phyloP scores from a whole-genome alignment of 2,888 invertebrate genomes.

The Epiblema foenella region DNA sequence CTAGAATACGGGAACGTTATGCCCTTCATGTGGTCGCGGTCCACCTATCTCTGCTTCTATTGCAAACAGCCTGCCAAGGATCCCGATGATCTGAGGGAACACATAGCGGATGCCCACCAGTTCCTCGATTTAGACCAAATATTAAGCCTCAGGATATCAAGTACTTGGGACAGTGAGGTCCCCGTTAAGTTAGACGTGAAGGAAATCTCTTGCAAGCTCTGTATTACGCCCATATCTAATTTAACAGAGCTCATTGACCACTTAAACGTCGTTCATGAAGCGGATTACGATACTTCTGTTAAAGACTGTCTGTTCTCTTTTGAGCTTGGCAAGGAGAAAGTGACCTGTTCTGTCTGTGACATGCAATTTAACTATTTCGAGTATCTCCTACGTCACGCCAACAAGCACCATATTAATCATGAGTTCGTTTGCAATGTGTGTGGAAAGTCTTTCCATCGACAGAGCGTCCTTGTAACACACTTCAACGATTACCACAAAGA shows the following conservation, averaged over 20 bases:
- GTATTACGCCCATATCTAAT: slow-evolving; percentile 20
- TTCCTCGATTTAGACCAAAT: slow-evolving; percentile 36
- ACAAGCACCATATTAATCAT: slow-evolving; percentile 35
- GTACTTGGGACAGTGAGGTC: slow-evolving; percentile 37
- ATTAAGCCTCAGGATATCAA: slow-evolving; percentile 31
- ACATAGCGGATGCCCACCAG: slow-evolving; percentile 31
- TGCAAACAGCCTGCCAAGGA: slow-evolving; percentile 32
- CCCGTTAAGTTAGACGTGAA: slow-evolving; percentile 44
- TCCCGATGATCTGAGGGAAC: slow-evolving; percentile 34
- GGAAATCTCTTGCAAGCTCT: slow-evolving; percentile 41
- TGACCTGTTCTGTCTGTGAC: slow-evolving; percentile 34
- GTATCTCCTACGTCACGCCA: slow-evolving; percentile 40
- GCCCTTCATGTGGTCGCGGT: slow-evolving; percentile 44
- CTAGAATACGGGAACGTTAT: slow-evolving; percentile 44
- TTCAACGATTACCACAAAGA: slow-evolving; percentile 38
- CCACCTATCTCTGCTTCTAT: slow-evolving; percentile 43
- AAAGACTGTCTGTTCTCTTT: slow-evolving; percentile 42
- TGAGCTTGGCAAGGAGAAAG: slow-evolving; percentile 38
- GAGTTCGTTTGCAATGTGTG: slow-evolving; percentile 39
- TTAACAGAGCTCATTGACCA: slow-evolving; percentile 26
- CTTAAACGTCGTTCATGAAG: slow-evolving; percentile 18
- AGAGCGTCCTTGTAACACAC: slow-evolving; percentile 51
- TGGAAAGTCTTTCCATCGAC: slow-evolving; percentile 45
- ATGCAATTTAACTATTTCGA: slow-evolving; percentile 43
- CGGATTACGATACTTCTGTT: slow-evolving; percentile 33